A percentile compares a stretch with the other conserved stretches of the same genome.
These are phyloP conservation scores for Pithys albifrons DNA, from an alignment of 2,113 vertebrate species.

Conservation along the genomic window DNA sequence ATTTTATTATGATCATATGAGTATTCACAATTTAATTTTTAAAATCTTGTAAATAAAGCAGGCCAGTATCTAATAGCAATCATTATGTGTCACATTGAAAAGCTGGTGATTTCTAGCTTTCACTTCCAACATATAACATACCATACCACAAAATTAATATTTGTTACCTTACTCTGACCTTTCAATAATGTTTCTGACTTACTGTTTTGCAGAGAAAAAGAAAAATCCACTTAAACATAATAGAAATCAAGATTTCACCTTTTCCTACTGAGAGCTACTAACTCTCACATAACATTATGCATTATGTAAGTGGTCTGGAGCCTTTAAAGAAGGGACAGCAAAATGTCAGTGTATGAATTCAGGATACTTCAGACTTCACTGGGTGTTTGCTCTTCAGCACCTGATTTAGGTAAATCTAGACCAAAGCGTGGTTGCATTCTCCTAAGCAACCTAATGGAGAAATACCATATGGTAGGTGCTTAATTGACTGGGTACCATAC, in stretches of 20 bases:
- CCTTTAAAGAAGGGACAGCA: neutral
- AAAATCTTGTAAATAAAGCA: conserved; percentile 34
- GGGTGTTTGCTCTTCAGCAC: neutral
- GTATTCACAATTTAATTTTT: conserved; percentile 43
- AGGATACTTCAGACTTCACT: neutral
- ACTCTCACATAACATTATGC: neutral
- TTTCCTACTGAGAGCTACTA: neutral
- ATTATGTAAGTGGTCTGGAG: neutral
- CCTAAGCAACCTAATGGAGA: neutral
- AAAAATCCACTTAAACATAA: conserved; percentile 21
- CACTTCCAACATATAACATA: neutral
- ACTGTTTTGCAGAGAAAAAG: neutral
- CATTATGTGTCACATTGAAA: conserved; percentile 22
- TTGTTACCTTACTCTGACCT: conserved; percentile 7
- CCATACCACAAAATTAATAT: conserved; percentile 35
- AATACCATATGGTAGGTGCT: neutral
- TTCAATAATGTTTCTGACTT: conserved; percentile 18
- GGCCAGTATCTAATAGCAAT: conserved; percentile 24
- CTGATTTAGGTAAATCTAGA: neutral
- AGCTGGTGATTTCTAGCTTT: conserved; percentile 52
- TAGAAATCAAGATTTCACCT: conserved; percentile 28
- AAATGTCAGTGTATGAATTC: neutral
- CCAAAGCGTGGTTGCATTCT: neutral
- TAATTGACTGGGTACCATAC: neutral
- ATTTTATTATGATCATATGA: conserved; percentile 52